Evolutionary conservation across 2,888 invertebrate species (phyloP).

Genomic region (Linnaemya vulpina): DNA sequence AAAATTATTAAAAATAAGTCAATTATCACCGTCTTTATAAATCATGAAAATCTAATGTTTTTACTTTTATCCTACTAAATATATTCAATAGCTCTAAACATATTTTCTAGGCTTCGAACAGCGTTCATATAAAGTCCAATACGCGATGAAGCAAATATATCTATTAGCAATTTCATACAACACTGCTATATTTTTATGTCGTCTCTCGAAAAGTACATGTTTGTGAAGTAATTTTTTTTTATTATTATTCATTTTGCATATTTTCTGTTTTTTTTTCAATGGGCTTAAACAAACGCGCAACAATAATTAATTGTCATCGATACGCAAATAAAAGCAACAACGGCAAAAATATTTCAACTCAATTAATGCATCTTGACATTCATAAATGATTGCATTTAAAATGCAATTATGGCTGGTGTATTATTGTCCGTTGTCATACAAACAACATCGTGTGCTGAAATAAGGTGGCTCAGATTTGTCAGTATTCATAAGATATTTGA

Average conservation of each 20-base stretch:
- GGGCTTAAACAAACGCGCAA: constrained; percentile 47
- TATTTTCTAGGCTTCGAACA: too few species aligned
- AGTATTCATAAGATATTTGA: too few species aligned
- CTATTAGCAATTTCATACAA: background rate
- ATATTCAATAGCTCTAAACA: too few species aligned
- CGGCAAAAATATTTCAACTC: constrained; percentile 57
- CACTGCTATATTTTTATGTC: constrained; percentile 8
- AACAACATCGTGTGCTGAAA: background rate
- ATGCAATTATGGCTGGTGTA: constrained; percentile 36
- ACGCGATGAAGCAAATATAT: background rate
- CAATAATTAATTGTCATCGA: constrained; percentile 65
- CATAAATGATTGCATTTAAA: constrained; percentile 70
- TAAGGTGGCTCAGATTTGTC: constrained; percentile 4
- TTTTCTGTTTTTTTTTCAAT: constrained; percentile 36
- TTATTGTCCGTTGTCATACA: background rate
- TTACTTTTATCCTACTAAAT: too few species aligned
- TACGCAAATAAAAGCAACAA: constrained; percentile 29
- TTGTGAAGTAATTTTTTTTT: background rate
- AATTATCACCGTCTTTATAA: too few species aligned
- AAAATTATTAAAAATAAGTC: too few species aligned
- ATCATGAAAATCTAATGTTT: too few species aligned
- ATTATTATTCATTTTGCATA: constrained; percentile 20
- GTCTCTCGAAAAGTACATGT: constrained; percentile 10
- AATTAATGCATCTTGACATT: constrained; percentile 70
- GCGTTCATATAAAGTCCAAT: too few species aligned